Conservation (phyloP, 2,888 invertebrate genomes). For the Endotricha flammealis region DNA sequence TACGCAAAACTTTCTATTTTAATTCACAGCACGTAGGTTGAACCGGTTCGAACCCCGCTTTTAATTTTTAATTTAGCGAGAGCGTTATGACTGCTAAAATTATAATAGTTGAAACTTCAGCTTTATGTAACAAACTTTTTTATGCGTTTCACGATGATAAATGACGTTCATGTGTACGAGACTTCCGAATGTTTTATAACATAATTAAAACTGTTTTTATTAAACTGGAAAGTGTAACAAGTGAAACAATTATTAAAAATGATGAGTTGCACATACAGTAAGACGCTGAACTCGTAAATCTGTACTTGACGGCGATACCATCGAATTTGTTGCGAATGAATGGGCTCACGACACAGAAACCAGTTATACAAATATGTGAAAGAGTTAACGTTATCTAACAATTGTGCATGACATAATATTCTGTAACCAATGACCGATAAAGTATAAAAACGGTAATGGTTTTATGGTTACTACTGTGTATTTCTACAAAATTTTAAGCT, state of each 20-base stretch:
- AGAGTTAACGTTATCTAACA: constrained; percentile 32
- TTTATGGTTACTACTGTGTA: neutral
- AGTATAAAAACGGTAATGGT: no score
- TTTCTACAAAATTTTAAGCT: no score
- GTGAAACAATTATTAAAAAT: constrained; percentile 14
- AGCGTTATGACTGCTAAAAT: constrained; percentile 37
- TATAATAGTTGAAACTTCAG: constrained; percentile 27
- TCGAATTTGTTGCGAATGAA: constrained; percentile 17
- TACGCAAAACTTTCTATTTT: constrained; percentile 57
- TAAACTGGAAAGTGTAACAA: constrained; percentile 17
- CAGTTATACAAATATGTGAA: constrained; percentile 30
- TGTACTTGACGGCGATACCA: neutral
- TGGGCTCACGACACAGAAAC: constrained; percentile 23
- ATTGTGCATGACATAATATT: constrained; percentile 28
- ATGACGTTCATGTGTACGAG: neutral
- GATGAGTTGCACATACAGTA: constrained; percentile 13
- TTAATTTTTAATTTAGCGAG: constrained; percentile 51
- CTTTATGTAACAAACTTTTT: constrained; percentile 43
- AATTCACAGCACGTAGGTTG: constrained; percentile 32
- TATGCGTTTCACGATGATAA: neutral
- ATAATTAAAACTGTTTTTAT: constrained; percentile 14
- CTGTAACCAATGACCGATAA: constrained; percentile 17
- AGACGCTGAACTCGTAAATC: neutral
- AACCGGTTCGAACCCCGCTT: constrained; percentile 36
- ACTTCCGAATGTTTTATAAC: neutral